Base-by-base conservation (phyloP, 2,888 invertebrate genomes). In the Cryptocephalus primarius region DNA sequence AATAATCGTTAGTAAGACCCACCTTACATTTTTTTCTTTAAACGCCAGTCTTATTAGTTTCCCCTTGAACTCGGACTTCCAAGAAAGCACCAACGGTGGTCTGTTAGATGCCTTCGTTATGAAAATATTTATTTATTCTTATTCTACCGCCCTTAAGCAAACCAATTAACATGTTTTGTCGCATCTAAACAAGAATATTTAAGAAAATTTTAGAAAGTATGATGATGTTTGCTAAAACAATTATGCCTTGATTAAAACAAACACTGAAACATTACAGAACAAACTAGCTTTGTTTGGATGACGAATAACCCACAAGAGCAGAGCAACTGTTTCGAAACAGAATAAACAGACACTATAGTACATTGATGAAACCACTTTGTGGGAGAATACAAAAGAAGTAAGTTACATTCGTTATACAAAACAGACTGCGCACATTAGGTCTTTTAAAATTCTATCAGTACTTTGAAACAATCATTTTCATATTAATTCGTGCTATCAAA, bases 41-140 rank as follows among this genome's bases (percentile, higher is more conserved):
- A 22, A 22, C 22, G 6, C 22, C 22, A 22, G 22, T 22, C 22
- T 22, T 22, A 22, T 22, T 22, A 22, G 22, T 22, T 22, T 22
- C 22, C 22, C 22, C 42, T 42, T 42, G 44, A 42, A 42, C 46
- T 40, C 45, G 45, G 41, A 32, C 42, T 50, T 46, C 46, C 41
- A 39, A 32, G 46, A 51, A 51, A n/a, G 40, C 43, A 46, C 48
- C 45, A 43, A 43, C 43, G 50, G 50, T 51, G 50, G 48, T 51
- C 50, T 44, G 45, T 34, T 43, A 41, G 44, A 43, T 48, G 42
- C 39, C 42, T 33, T 53, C 50, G 53, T 55, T 55, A 52, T 48
- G 48, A 50, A 48, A 55, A 55, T 52, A 53, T 55, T 55, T 55
- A 49, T 52, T 52, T 55, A 50, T 48, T 51, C 46, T 50, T 49